A percentile compares a stretch with the other conserved stretches of the same genome.
These are phyloP conservation scores for Danio tinwini DNA, from an alignment of 2,797 vertebrate genomes.

Conservation along the genomic window DNA sequence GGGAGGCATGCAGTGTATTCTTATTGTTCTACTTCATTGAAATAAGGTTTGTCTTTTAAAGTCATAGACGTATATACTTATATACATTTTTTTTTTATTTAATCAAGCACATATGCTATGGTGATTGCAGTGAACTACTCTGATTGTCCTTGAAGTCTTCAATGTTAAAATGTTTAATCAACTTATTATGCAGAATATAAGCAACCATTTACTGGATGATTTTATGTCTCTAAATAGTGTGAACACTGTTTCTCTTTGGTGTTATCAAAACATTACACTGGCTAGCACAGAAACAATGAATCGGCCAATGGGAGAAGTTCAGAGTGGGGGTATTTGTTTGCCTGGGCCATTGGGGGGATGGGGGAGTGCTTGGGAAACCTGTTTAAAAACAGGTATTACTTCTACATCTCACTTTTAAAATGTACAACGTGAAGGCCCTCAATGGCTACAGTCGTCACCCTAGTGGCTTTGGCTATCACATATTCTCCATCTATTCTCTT, in stretches of 20 bases:
- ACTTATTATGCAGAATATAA: neutral
- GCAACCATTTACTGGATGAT: conserved; percentile 12
- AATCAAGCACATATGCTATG: conserved; percentile 36
- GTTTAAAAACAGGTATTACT: neutral
- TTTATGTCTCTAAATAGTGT: neutral
- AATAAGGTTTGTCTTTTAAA: neutral
- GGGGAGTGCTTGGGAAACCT: neutral
- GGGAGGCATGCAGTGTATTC: neutral
- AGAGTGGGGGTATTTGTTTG: neutral
- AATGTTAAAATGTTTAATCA: neutral
- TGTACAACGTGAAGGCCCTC: neutral
- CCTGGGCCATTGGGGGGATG: neutral
- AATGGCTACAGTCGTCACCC: no score
- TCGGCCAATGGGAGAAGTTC: conserved; percentile 48
- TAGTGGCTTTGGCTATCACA: neutral
- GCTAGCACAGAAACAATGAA: conserved; percentile 11
- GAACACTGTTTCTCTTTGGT: neutral
- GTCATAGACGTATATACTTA: conserved; percentile 4
- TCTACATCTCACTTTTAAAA: neutral
- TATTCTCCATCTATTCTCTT: conserved; percentile 1
- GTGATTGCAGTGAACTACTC: conserved; percentile 28
- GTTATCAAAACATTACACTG: neutral
- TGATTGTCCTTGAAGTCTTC: conserved; percentile 4
- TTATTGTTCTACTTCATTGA: neutral
- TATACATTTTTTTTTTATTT: conserved; percentile 32